Percentiles rank a stretch among this genome's conserved stretches.
These are phyloP conservation scores for sheep (Ovis aries) DNA, from an alignment of 2,113 vertebrate species.

Conservation along the genomic window DNA sequence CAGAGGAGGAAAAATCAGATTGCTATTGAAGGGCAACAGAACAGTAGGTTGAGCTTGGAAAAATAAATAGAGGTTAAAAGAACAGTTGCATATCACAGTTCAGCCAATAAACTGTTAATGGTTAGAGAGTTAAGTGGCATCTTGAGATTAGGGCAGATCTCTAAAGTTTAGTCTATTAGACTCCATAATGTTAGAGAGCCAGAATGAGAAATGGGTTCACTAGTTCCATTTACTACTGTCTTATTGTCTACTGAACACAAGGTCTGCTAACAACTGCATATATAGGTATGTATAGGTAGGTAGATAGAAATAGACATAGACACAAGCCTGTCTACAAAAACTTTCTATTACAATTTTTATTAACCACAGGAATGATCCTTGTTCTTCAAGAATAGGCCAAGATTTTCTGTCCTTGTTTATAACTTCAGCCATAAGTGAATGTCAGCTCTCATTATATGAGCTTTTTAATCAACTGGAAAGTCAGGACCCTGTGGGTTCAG, in stretches of 20 bases:
- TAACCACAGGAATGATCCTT: neutral
- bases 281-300: neutral
- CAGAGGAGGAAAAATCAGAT: neutral
- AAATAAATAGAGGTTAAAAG: constrained; percentile 43
- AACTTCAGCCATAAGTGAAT: neutral
- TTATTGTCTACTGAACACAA: neutral
- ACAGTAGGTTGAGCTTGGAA: constrained; percentile 16
- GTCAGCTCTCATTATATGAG: neutral
- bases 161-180: neutral
- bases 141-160: neutral
- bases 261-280: neutral
- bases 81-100: constrained; percentile 17
- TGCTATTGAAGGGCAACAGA: constrained; percentile 9
- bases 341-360: neutral
- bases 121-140: constrained; percentile 8
- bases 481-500: neutral
- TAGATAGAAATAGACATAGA: neutral
- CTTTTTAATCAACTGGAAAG: neutral
- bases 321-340: neutral
- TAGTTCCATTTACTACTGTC: neutral
- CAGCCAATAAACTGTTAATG: constrained; percentile 23
- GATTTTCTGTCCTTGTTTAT: neutral
- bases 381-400: neutral
- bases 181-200: neutral
- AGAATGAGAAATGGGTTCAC: constrained; percentile 23